Evolutionary conservation across 2,888 invertebrate genomes (phyloP), one percentile per base, ranked within the genome.

Genomic region (Neuroscelio doddi): DNA sequence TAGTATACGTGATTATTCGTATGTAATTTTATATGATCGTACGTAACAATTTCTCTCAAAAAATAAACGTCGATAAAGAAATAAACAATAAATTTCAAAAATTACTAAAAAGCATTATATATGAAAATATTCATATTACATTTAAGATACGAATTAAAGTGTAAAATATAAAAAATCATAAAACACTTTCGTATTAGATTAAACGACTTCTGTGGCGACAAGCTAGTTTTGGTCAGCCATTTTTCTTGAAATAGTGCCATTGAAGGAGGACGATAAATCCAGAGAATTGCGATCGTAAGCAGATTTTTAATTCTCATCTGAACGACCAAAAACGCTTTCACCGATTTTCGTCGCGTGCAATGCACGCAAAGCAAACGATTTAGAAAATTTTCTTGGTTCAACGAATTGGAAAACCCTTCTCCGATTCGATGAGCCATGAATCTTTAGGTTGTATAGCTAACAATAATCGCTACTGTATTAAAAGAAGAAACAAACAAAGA

Each of bases 241-340:
- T 58, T 57, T 53, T 52, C 50, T 42, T 39, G 16, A 44, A 46
- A 55, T 38, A 32, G 34, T 44, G 56, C 39, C 30, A 52, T 49
- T 52, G 56, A 65, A 59, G 51, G 36, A 52, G 30, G 7, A 8
- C 53, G 36, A 64, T 55, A 42, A 58, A 64, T 55, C 55, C 30
- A 15, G 51, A 42, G 42, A 58, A 62, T 55, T 30, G 49, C 46
- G 51, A 56, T 12, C 49, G 42, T 58, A 68, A 68, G 65, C 64
- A 64, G 59, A 64, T 69, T 69, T 69, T 64, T 63, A 64, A 66
- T 63, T 65, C 46, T 59, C 56, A 65, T 53, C 58, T 39, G 45
- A 56, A 42, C 55, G 45, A 29, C 56, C 56, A 49, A 55, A 49
- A 29, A 27, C 63, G 39, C 45, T 59, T 53, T 46, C 39, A 46